Conservation (phyloP, 2,797 vertebrate species). For the Pseudochromis fuscus region DNA sequence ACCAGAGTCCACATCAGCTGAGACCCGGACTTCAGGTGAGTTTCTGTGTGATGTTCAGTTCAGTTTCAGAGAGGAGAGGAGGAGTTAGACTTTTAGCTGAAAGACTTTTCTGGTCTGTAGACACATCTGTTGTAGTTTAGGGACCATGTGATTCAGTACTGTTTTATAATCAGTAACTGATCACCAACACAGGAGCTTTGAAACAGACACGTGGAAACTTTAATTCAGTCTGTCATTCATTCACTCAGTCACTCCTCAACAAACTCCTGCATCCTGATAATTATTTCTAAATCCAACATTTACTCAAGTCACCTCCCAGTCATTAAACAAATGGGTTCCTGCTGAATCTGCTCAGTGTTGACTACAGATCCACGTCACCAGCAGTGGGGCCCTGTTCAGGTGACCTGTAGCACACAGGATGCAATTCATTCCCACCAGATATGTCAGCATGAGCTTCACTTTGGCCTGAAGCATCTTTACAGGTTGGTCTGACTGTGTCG, state of each 20-base stretch:
- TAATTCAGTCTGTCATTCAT: no score
- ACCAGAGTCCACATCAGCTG: conserved; percentile 4
- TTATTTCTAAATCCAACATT: conserved; percentile 25
- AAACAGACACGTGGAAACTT: no score
- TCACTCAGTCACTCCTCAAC: no score
- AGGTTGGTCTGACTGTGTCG: not conserved
- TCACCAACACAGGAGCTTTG: no score
- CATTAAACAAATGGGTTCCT: not conserved
- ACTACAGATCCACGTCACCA: not conserved
- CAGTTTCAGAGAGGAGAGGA: no score
- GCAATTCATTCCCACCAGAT: not conserved
- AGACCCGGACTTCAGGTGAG: conserved; percentile 37
- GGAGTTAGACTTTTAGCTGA: not conserved
- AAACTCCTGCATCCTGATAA: conserved; percentile 9
- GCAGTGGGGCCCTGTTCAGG: no score
- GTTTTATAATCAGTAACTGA: no score
- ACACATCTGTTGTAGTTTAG: no score
- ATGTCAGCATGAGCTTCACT: not conserved
- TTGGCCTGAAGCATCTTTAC: not conserved
- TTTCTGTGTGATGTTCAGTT: not conserved
- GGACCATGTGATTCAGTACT: no score
- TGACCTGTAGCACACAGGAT: not conserved
- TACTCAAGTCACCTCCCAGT: conserved; percentile 17
- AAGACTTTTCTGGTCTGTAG: no score
- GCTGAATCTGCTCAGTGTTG: not conserved